These are phyloP conservation scores for Onthophagus sagittarius DNA, from an alignment of 2,888 invertebrate genomes.

Conservation along the genomic window DNA sequence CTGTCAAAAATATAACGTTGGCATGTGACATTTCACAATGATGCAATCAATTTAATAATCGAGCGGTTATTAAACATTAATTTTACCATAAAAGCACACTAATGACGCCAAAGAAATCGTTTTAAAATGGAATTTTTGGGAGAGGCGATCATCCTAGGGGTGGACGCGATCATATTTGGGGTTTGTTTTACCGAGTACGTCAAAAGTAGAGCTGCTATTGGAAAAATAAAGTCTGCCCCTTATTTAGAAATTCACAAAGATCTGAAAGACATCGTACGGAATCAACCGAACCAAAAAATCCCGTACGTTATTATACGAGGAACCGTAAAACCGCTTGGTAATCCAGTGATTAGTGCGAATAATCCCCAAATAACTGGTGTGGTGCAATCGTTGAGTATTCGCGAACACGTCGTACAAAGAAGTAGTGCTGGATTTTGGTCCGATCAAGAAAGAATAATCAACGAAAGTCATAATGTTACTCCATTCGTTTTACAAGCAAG, in stretches of 20 bases:
- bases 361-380: slow-evolving; percentile 73
- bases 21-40: background rate
- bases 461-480: slow-evolving; percentile 73
- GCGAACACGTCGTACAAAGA: slow-evolving; percentile 79
- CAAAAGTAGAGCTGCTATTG: slow-evolving; percentile 68
- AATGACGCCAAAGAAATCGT: background rate
- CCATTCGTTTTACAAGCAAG: slow-evolving; percentile 70
- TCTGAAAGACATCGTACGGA: slow-evolving; percentile 59
- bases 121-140: slow-evolving; percentile 69
- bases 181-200: slow-evolving; percentile 71
- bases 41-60: background rate
- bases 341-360: slow-evolving; percentile 70
- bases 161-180: slow-evolving; percentile 71
- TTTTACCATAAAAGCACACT: background rate
- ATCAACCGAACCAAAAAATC: slow-evolving; percentile 61
- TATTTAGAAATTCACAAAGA: slow-evolving; percentile 63
- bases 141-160: slow-evolving; percentile 69
- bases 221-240: slow-evolving; percentile 67
- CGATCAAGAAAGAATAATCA: slow-evolving; percentile 73
- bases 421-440: slow-evolving; percentile 85
- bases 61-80: background rate
- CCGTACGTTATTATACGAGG: slow-evolving; percentile 75
- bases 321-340: slow-evolving; percentile 69
- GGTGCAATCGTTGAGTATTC: slow-evolving; percentile 72
- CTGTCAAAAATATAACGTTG: background rate